Conservation (phyloP, 2,113 vertebrate species). For the Rhizomys pruinosus region DNA sequence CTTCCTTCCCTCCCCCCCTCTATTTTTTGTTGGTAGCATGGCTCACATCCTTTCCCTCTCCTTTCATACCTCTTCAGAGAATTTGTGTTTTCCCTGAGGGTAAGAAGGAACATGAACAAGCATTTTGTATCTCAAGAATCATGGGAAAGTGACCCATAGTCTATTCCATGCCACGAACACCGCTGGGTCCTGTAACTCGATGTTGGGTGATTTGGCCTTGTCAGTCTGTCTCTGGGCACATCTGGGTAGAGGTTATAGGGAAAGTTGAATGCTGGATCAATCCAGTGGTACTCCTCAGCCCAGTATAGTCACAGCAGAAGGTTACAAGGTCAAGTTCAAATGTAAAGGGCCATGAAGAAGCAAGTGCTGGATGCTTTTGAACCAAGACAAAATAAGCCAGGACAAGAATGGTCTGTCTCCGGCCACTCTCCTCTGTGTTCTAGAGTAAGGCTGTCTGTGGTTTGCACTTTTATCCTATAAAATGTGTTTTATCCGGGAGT, state of each 20-base stretch:
- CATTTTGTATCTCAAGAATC: accelerated
- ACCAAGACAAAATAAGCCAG: neutral
- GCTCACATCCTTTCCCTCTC: neutral
- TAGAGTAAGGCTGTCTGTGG: accelerated
- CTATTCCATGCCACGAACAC: accelerated
- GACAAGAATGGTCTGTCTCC: accelerated
- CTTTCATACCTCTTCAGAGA: neutral
- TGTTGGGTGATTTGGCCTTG: neutral
- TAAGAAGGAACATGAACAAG: neutral
- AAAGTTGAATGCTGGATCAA: slow-evolving; percentile 79
- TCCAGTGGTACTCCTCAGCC: slow-evolving; percentile 85
- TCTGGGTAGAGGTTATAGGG: slow-evolving; percentile 85
- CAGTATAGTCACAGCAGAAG: slow-evolving; percentile 85
- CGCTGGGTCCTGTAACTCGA: too few relatives aligned
- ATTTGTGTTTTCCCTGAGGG: accelerated
- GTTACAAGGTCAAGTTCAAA: slow-evolving; percentile 90
- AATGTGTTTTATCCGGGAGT: too few relatives aligned
- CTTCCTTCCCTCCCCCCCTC: neutral
- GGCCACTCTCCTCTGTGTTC: accelerated
- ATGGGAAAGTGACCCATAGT: accelerated
- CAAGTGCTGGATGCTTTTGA: slow-evolving; percentile 81
- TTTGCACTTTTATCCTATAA: accelerated
- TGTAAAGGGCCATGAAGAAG: slow-evolving; percentile 88
- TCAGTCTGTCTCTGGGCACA: slow-evolving; percentile 43
- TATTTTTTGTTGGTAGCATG: neutral